A percentile compares a stretch with the other conserved stretches of the same genome.
These are phyloP conservation scores for Trichechus manatus DNA, from an alignment of 2,113 vertebrate species.

Conservation along the genomic window DNA sequence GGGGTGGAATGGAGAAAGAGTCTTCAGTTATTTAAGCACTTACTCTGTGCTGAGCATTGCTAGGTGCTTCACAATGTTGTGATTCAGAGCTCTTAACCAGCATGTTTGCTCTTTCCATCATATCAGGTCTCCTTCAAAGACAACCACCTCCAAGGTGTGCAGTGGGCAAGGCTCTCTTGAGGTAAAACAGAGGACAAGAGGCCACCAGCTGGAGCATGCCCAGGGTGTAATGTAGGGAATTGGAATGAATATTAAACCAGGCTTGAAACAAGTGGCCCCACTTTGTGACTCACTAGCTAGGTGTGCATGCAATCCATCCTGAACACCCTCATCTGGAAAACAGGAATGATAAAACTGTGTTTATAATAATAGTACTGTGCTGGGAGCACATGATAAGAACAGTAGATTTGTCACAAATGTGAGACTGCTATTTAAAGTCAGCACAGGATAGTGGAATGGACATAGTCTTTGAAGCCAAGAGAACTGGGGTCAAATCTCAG, in stretches of 20 bases:
- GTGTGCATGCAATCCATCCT: background rate
- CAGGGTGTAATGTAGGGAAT: conserved; percentile 48
- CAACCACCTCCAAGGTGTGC: conserved; percentile 30
- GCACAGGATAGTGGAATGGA: background rate
- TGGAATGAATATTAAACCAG: background rate
- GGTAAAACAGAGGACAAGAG: conserved; percentile 12
- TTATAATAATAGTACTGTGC: background rate
- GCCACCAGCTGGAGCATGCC: background rate
- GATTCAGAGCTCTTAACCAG: background rate
- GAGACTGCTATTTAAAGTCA: conserved; percentile 6
- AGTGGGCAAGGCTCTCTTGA: background rate
- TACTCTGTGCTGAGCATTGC: background rate
- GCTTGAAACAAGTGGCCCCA: background rate
- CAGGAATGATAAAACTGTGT: background rate
- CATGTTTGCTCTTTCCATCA: background rate
- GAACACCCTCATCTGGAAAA: background rate
- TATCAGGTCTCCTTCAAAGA: conserved; percentile 21
- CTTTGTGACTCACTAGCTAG: background rate
- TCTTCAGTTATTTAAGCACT: background rate
- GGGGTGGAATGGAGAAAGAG: background rate
- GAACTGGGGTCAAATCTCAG: conserved; percentile 31
- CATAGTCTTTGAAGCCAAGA: background rate
- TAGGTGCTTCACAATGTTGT: background rate
- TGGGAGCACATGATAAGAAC: background rate
- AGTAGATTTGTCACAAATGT: background rate